phyloP scores from a whole-genome alignment of 2,797 vertebrate genomes.

The Melanotaenia boesemani region DNA sequence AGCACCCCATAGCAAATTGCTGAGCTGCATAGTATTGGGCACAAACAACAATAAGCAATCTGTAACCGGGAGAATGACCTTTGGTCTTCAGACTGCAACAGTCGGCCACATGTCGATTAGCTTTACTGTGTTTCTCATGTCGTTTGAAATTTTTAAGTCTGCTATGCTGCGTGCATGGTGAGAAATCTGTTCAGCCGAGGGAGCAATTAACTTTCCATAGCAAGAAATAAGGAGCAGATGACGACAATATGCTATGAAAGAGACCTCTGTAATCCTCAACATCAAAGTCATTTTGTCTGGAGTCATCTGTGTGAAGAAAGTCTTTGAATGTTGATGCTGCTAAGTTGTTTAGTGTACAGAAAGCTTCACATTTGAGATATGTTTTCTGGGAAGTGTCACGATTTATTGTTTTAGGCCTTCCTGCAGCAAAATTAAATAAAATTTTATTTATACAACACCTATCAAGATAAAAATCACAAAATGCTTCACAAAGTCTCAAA shows the following conservation, averaged over 20 bases:
- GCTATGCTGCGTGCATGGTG: conserved; percentile 17
- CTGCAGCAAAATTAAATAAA: background rate
- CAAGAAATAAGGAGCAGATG: conserved; percentile 63
- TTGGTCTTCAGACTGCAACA: conserved; percentile 14
- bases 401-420: background rate
- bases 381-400: conserved; percentile 2
- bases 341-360: conserved; percentile 19
- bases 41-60: conserved; percentile 38
- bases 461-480: too few relatives aligned
- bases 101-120: conserved; percentile 11
- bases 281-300: conserved; percentile 52
- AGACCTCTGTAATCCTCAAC: conserved; percentile 42
- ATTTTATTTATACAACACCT: too few relatives aligned
- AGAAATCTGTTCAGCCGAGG: conserved; percentile 50
- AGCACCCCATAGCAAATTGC: conserved; percentile 45
- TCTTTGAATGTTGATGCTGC: conserved; percentile 8
- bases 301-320: conserved; percentile 26
- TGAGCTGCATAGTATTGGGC: conserved; percentile 45
- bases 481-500: too few relatives aligned
- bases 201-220: conserved; percentile 56
- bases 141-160: conserved; percentile 17
- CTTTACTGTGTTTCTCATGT: conserved; percentile 6
- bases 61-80: conserved; percentile 36
- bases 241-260: conserved; percentile 56
- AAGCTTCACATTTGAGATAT: conserved; percentile 15